Percentiles rank a stretch among this genome's conserved stretches.
Conservation (phyloP, 1,140 invertebrate species). For the Rhyacophila brunnea region DNA sequence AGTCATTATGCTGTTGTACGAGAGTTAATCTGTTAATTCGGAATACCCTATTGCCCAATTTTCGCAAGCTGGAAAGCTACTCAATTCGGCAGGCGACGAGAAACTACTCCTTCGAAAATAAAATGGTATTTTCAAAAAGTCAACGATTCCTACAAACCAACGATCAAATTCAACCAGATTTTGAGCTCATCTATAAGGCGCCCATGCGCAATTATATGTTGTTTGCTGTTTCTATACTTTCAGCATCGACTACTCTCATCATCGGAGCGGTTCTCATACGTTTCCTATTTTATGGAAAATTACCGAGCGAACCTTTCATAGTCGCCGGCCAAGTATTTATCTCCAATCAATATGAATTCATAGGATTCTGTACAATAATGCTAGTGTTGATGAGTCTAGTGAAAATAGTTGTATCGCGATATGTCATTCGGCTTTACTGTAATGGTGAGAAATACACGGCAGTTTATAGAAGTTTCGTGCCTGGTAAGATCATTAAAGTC, state of each 20-base stretch:
- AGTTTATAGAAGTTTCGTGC: background rate
- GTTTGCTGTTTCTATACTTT: background rate
- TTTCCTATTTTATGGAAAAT: background rate
- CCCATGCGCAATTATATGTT: background rate
- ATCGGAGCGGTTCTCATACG: background rate
- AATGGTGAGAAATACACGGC: slow-evolving; percentile 5
- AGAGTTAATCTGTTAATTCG: background rate
- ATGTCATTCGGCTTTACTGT: slow-evolving; percentile 6
- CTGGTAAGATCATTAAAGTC: background rate
- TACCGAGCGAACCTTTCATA: background rate
- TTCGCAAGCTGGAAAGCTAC: background rate
- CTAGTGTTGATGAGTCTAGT: background rate
- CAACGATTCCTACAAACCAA: background rate
- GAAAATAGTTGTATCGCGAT: background rate
- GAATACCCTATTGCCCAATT: background rate
- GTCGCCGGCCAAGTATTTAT: background rate
- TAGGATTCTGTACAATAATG: background rate
- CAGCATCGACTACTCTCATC: background rate
- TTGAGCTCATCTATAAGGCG: slow-evolving; percentile 16
- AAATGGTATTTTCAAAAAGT: background rate
- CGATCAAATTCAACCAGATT: background rate
- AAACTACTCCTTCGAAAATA: slow-evolving; percentile 3
- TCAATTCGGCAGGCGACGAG: background rate
- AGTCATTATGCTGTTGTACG: background rate
- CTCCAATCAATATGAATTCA: background rate